A percentile compares a stretch with the other conserved stretches of the same genome.
Evolutionary conservation across 2,113 vertebrate genomes (phyloP).

Genomic region (Pluvialis apricaria): DNA sequence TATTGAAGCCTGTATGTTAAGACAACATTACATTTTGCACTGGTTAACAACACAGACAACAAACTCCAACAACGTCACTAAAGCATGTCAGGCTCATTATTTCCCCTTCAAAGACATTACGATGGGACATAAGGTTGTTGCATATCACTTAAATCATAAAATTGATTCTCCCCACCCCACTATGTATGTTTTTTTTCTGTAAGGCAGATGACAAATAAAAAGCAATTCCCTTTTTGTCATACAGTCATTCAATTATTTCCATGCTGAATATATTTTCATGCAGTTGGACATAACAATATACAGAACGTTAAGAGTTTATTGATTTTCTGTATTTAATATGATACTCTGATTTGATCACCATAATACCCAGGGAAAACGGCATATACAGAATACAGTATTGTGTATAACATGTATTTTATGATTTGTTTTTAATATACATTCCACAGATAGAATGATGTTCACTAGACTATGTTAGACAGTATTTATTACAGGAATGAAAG

Average conservation of each 20-base stretch:
- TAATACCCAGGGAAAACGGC: background rate
- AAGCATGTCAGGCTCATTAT: background rate
- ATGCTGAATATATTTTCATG: background rate
- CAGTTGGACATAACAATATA: background rate
- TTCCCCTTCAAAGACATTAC: background rate
- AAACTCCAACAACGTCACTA: background rate
- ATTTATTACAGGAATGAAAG: background rate
- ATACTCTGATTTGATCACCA: background rate
- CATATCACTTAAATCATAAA: background rate
- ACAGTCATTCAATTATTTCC: background rate
- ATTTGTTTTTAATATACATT: background rate
- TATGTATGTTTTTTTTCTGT: background rate
- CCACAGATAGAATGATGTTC: background rate
- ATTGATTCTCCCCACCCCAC: background rate
- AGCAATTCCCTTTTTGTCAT: constrained; percentile 30
- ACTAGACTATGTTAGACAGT: background rate
- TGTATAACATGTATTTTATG: background rate
- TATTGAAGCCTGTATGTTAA: background rate
- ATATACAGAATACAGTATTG: background rate
- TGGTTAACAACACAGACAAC: constrained; percentile 3
- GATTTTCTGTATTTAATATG: background rate
- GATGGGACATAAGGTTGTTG: background rate
- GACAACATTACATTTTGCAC: background rate
- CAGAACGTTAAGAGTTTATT: background rate
- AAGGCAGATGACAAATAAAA: background rate